phyloP scores from a whole-genome alignment of 2,113 vertebrate species.

The Apistogramma diplotaenia region DNA sequence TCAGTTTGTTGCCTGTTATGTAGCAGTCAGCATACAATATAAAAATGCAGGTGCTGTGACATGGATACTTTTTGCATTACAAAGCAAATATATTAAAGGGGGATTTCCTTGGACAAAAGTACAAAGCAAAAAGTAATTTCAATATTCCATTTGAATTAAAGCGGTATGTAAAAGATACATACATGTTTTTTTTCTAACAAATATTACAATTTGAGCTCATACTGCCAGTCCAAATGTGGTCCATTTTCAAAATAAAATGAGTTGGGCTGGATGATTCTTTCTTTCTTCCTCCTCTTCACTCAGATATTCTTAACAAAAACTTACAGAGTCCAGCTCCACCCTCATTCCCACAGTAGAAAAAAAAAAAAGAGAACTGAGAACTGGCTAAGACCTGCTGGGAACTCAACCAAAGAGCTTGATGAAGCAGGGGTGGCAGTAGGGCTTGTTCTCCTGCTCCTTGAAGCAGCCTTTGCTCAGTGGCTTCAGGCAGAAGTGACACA shows the following conservation, averaged over 20 bases:
- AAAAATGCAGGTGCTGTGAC: constrained; percentile 61
- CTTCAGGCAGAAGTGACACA: constrained; percentile 90
- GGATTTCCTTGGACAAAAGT: constrained; percentile 32
- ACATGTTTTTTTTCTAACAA: constrained; percentile 6
- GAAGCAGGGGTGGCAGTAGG: constrained; percentile 93
- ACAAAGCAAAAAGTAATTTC: constrained; percentile 28
- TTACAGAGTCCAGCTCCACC: constrained; percentile 61
- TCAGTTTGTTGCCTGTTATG: constrained; percentile 36
- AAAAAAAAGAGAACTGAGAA: neutral
- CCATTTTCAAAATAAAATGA: neutral
- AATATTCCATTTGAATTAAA: constrained; percentile 60
- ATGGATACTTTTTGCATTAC: constrained; percentile 54
- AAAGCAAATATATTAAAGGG: constrained; percentile 75
- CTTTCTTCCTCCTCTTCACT: neutral
- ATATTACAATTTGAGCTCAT: neutral
- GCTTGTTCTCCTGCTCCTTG: constrained; percentile 90
- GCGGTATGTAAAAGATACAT: constrained; percentile 43
- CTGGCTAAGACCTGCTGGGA: neutral
- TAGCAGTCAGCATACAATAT: constrained; percentile 36
- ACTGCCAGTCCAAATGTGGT: constrained; percentile 6
- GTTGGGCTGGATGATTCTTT: neutral
- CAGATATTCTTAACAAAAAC: constrained; percentile 29
- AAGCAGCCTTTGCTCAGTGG: constrained; percentile 92
- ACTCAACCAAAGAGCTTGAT: constrained; percentile 84
- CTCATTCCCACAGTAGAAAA: constrained; percentile 36